Base-by-base conservation (phyloP, 2,888 invertebrate genomes). In the Nomada goodeniana region DNA sequence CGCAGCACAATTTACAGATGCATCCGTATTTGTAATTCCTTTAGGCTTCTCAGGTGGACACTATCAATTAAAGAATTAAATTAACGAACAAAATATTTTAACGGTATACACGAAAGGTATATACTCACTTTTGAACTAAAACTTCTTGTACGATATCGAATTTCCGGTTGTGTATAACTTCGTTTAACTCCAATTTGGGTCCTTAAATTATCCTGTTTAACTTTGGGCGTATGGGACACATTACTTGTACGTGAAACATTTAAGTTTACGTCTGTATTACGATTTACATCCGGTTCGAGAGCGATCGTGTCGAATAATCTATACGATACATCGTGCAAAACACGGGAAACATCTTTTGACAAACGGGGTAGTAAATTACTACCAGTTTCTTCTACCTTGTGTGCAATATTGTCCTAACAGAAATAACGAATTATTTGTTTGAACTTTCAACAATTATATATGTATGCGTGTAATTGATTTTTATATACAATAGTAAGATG, bases 361-460 rank as follows among this genome's bases (percentile, higher is more conserved):
- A 92, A 71, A n/a, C 50, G 57, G 4, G 93, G 92, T 29, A 93
- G 65, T 47, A 93, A 82, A 80, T 90, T 92, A 69, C 92, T 92
- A 57, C 92, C 92, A 2, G 91, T 91, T 86, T 92, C 91, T 70
- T 91, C 91, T 13, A 91, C 80, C 76, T 89, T 91, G 29, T 90
- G 91, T n/a, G 53, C 53, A 4, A 89, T 82, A 67, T 82, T 91
- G 59, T 91, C 89, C 91, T 92, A 74, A 55, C 53, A 57, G 5
- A 61, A 53, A 71, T 36, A 23, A 60, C 20, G 29, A 47, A 9
- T 47, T 36, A 23, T 7, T 63, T 47, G 10, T 42, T 18, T 4
- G 3, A 42, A 13, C 23, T n/a, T 50, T 26, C 11, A 20, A 50
- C 20, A n/a, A 26, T 50, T 2, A 20, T 2, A 23, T 26, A 59